Conservation (phyloP, 2,888 invertebrate species). For the Entomobrya proxima region DNA sequence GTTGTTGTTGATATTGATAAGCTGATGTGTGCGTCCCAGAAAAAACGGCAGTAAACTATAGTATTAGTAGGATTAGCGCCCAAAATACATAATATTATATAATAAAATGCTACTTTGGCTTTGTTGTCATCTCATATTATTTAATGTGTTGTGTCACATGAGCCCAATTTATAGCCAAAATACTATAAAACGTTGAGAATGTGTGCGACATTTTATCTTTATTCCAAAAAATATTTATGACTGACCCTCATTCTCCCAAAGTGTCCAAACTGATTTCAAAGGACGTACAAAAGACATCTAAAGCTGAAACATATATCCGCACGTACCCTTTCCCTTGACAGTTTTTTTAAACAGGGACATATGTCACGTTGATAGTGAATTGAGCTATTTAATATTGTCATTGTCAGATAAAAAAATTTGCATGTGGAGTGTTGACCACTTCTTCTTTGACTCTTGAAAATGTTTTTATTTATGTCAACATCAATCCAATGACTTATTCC, state of each 20-base stretch:
- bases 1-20: too few species aligned
- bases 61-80: not conserved
- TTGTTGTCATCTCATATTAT: not conserved
- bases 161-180: not conserved
- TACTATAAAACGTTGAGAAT: too few species aligned
- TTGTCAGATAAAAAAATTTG: too few species aligned
- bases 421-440: not conserved
- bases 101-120: not conserved
- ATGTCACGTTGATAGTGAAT: too few species aligned
- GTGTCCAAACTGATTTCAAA: not conserved
- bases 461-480: too few species aligned
- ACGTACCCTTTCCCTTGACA: too few species aligned
- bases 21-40: not conserved
- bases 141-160: not conserved
- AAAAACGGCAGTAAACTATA: not conserved
- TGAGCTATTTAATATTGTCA: too few species aligned
- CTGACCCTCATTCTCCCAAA: not conserved
- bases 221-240: not conserved
- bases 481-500: too few species aligned
- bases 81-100: not conserved
- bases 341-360: too few species aligned
- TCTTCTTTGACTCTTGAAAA: too few species aligned
- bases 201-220: not conserved
- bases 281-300: not conserved
- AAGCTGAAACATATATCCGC: too few species aligned